phyloP scores from a whole-genome alignment of 2,888 invertebrate genomes.

The Agriotes lineatus region DNA sequence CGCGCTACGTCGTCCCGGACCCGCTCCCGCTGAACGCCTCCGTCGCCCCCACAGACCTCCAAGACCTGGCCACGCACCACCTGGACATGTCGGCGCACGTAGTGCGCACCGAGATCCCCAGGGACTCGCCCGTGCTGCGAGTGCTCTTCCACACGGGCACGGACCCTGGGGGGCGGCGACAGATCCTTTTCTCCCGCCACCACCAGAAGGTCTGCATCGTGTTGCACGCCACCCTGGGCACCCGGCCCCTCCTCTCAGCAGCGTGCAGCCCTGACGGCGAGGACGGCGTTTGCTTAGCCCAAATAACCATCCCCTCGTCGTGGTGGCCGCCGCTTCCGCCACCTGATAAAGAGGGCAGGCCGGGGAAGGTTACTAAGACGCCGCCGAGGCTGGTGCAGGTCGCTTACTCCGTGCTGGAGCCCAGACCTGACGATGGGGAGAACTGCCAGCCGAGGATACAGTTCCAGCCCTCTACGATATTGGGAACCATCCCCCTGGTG shows the following conservation, averaged over 20 bases:
- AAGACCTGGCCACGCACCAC: slow-evolving; percentile 77
- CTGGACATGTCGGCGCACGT: slow-evolving; percentile 94
- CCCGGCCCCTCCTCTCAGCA: slow-evolving; percentile 78
- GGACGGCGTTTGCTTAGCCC: slow-evolving; percentile 91
- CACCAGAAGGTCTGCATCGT: slow-evolving; percentile 84
- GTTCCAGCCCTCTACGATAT: slow-evolving; percentile 71
- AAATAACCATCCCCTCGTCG: slow-evolving; percentile 85
- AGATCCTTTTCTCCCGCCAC: slow-evolving; percentile 70
- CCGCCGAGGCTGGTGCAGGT: slow-evolving; percentile 83
- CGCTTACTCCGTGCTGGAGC: slow-evolving; percentile 91
- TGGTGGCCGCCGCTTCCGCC: slow-evolving; percentile 89
- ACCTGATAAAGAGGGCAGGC: slow-evolving; percentile 72
- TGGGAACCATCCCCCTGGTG: slow-evolving; percentile 76
- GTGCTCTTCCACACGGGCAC: slow-evolving; percentile 94
- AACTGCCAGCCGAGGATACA: slow-evolving; percentile 83
- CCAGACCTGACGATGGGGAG: slow-evolving; percentile 75
- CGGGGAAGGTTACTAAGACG: slow-evolving; percentile 62
- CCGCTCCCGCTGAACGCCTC: slow-evolving; percentile 69
- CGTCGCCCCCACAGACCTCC: slow-evolving; percentile 68
- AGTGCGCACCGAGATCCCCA: slow-evolving; percentile 87
- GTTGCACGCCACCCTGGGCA: slow-evolving; percentile 77
- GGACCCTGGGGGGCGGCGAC: slow-evolving; percentile 83
- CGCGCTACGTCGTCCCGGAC: slow-evolving; percentile 89
- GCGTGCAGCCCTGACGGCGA: slow-evolving; percentile 95
- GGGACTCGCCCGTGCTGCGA: slow-evolving; percentile 91